Conservation (phyloP, 2,797 vertebrate species). For the Craterocephalus amniculus region DNA sequence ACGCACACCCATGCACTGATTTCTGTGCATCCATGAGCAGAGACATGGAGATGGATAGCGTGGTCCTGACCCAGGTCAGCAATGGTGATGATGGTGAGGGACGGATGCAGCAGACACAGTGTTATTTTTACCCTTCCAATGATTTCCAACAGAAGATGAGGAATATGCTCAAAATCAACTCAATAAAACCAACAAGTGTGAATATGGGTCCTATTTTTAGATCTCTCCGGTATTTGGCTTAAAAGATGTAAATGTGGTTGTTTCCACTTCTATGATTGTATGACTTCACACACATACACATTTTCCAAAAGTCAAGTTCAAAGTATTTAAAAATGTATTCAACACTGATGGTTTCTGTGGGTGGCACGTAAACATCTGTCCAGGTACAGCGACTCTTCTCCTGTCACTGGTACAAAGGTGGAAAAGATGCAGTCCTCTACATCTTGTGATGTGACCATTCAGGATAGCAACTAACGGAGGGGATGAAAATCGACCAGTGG, state of each 20-base stretch:
- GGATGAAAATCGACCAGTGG: too few species aligned
- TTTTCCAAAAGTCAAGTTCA: background rate
- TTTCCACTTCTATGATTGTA: background rate
- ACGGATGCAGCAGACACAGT: constrained; percentile 35
- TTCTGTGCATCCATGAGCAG: constrained; percentile 62
- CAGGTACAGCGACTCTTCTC: too few species aligned
- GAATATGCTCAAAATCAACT: background rate
- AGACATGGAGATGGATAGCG: constrained; percentile 59
- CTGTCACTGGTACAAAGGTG: too few species aligned
- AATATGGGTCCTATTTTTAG: background rate
- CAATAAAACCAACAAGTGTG: background rate
- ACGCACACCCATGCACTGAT: constrained; percentile 52
- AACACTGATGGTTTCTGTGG: background rate
- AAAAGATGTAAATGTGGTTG: background rate
- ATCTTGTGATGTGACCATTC: too few species aligned
- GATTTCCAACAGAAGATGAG: constrained; percentile 14
- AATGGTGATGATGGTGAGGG: constrained; percentile 39
- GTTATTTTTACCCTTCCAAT: constrained; percentile 13
- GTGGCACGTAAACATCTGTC: background rate
- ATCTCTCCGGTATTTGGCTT: background rate
- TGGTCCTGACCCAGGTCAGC: constrained; percentile 67
- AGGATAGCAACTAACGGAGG: too few species aligned
- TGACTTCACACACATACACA: too few species aligned
- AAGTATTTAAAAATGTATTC: background rate
- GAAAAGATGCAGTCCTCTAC: background rate